Base-by-base conservation (phyloP, 2,888 invertebrate genomes). In the Aelia acuminata region DNA sequence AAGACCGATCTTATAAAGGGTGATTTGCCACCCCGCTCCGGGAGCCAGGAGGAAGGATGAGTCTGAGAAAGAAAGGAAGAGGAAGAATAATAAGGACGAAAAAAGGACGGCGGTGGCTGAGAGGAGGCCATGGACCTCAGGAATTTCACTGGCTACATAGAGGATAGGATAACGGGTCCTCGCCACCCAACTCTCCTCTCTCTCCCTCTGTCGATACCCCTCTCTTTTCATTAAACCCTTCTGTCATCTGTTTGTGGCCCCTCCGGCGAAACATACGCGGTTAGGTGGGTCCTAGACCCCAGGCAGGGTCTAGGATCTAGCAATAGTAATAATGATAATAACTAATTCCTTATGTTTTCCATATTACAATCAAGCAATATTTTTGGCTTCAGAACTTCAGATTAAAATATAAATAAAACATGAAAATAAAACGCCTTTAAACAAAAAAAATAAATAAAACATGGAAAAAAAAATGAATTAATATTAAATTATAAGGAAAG, bases 71-170 rank as follows among this genome's bases (percentile, higher is more conserved):
- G 57, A 53, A 53, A 53, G n/a, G 13, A 57, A 57, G 26, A 26
- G 18, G 57, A 70, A 70, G 26, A 3, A 70, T 70, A 70, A 70
- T 70, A 70, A 70, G 35, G 63, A 26, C 7, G 18, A 35, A 35
- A 35, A 70, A 70, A 70, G 31, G 63, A 20, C 13, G 31, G 3
- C 1, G 63, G 18, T 70, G 31, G 63, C 18, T 70, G 31, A 2
- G 57, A 35, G 63, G 63, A 70, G 63, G 35, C 18, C 63, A 35
- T 15, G 63, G 31, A 31, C 63, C 63, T 70, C 35, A 35, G 63
- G 57, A 57, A 57, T 57, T 57, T 57, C 57, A 57, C 57, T 57
- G 57, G 57, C 57, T 57, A 57, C 57, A 57, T 70, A 70, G 63
- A 70, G 35, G 63, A 70, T 57, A 35, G 63, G 31, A 70, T 70